Conservation (phyloP, 2,797 vertebrate species). For the Aselliscus stoliczkanus region DNA sequence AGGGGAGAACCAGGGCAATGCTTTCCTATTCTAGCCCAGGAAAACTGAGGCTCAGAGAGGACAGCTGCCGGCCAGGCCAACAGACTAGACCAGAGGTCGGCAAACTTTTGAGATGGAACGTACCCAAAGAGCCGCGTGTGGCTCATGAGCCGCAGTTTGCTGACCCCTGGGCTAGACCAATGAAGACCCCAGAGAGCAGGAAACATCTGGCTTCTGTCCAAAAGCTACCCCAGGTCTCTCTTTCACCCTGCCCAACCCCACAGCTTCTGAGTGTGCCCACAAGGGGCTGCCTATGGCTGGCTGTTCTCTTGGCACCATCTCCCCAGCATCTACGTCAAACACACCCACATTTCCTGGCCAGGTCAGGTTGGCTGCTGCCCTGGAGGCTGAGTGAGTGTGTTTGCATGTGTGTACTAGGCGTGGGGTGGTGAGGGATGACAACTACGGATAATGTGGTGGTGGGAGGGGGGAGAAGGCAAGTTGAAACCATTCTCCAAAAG, state of each 20-base stretch:
- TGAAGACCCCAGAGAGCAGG: not conserved
- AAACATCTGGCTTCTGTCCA: not conserved
- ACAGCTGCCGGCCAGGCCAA: not conserved
- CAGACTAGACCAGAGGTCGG: not conserved
- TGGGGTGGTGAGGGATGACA: not conserved
- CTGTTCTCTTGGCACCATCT: not conserved
- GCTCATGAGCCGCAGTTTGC: no score
- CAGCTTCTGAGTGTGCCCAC: not conserved
- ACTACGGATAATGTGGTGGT: not conserved
- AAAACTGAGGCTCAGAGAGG: not conserved
- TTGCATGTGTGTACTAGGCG: not conserved
- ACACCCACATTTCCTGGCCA: not conserved
- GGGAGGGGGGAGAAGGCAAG: not conserved
- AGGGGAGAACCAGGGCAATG: not conserved
- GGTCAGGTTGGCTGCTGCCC: not conserved
- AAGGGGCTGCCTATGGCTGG: not conserved
- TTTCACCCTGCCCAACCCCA: not conserved
- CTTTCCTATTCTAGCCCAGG: not conserved
- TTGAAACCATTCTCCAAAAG: not conserved
- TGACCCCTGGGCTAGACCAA: not conserved
- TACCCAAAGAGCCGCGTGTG: no score
- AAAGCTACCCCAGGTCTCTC: not conserved
- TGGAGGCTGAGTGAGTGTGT: not conserved
- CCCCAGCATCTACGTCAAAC: not conserved
- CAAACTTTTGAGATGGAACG: no score